Conservation (phyloP, 2,888 invertebrate genomes). For the Eubasilissa splendida region DNA sequence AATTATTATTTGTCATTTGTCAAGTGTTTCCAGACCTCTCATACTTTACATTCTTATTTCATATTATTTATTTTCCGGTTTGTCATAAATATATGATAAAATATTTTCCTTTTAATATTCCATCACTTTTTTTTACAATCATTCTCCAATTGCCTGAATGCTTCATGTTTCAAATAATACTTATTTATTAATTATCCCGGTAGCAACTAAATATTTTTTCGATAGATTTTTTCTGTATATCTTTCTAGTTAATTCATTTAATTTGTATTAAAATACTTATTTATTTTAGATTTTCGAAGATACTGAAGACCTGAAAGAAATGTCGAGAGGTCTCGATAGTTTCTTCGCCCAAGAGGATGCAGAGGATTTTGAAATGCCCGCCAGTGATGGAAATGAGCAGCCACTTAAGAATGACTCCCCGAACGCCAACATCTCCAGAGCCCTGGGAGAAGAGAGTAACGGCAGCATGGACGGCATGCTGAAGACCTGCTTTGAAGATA, state of each 20-base stretch:
- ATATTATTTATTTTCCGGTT: too few relatives aligned
- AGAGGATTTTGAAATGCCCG: conserved; percentile 45
- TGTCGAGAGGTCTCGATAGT: conserved; percentile 51
- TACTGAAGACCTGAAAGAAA: conserved; percentile 52
- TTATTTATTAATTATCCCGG: too few relatives aligned
- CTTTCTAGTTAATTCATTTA: too few relatives aligned
- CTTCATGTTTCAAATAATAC: neutral
- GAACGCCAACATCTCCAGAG: conserved; percentile 43
- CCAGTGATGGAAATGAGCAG: conserved; percentile 18
- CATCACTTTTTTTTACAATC: too few relatives aligned
- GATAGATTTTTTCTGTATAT: too few relatives aligned
- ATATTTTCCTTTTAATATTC: too few relatives aligned
- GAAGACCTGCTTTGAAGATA: conserved; percentile 53
- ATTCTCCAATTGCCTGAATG: too few relatives aligned
- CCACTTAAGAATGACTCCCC: conserved; percentile 49
- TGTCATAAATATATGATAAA: too few relatives aligned
- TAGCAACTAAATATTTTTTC: too few relatives aligned
- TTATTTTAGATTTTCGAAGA: conserved; percentile 54
- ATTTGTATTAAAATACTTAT: neutral
- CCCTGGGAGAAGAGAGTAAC: conserved; percentile 54
- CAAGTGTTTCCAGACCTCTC: too few relatives aligned
- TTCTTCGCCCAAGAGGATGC: conserved; percentile 52
- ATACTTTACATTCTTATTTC: too few relatives aligned
- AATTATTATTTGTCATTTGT: too few relatives aligned
- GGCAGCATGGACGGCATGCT: conserved; percentile 57